Evolutionary conservation across 2,888 invertebrate species (phyloP).

Genomic region (Diadegma fenestrale): DNA sequence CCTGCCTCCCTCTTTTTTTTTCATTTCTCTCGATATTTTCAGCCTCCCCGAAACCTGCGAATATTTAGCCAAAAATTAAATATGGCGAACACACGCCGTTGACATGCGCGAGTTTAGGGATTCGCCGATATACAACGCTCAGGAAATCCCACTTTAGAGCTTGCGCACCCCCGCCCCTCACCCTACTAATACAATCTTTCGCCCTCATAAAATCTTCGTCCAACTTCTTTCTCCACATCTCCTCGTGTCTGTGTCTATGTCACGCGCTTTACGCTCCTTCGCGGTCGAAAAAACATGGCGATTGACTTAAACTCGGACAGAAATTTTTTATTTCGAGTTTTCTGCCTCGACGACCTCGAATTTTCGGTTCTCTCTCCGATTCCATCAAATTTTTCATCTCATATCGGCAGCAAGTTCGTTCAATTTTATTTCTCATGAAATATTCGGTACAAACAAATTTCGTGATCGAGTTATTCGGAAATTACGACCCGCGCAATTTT

Average conservation of each 20-base stretch:
- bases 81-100: slow-evolving; percentile 77
- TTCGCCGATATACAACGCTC: background rate
- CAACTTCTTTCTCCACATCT: background rate
- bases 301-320: slow-evolving; percentile 7
- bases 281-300: slow-evolving; percentile 27
- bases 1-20: slow-evolving; percentile 1
- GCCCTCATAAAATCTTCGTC: background rate
- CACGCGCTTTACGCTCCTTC: background rate
- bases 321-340: background rate
- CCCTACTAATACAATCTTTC: slow-evolving; percentile 29
- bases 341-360: background rate
- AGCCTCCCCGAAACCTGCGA: slow-evolving; percentile 61
- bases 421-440: slow-evolving; percentile 7
- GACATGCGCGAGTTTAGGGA: slow-evolving; percentile 75
- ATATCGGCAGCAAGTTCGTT: background rate
- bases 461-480: background rate
- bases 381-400: background rate
- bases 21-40: slow-evolving; percentile 20
- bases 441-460: slow-evolving; percentile 7
- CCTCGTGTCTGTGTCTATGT: background rate
- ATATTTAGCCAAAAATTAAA: slow-evolving; percentile 82
- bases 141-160: slow-evolving; percentile 23
- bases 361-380: background rate
- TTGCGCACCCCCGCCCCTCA: slow-evolving; percentile 56
- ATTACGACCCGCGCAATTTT: slow-evolving; percentile 2